Evolutionary conservation across 2,797 vertebrate species (phyloP).

Genomic region (Holocentrus rufus): DNA sequence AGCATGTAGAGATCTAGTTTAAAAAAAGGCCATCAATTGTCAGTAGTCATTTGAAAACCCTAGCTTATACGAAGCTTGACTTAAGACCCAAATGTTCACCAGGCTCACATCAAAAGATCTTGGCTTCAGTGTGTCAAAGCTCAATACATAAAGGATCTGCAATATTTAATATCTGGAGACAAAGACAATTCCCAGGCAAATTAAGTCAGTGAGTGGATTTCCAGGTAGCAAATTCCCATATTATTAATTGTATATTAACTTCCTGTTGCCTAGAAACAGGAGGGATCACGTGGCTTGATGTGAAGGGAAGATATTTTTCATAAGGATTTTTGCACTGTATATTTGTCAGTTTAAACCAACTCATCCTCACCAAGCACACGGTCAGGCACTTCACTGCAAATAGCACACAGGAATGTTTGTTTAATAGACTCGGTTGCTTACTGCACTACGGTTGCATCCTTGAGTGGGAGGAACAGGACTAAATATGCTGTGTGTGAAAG

Average conservation of each 20-base stretch:
- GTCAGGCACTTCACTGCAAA: constrained; percentile 71
- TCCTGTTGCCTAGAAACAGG: constrained; percentile 83
- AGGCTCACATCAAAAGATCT: constrained; percentile 27
- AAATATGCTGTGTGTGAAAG: constrained; percentile 79
- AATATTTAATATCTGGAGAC: constrained; percentile 67
- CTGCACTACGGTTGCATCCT: constrained; percentile 69
- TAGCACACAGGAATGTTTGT: constrained; percentile 76
- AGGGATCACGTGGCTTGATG: constrained; percentile 58
- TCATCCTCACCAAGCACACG: constrained; percentile 71
- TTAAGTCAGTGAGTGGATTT: constrained; percentile 73
- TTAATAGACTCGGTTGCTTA: constrained; percentile 77
- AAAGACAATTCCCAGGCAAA: constrained; percentile 69
- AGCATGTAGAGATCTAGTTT: constrained; percentile 25
- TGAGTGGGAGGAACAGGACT: constrained; percentile 76
- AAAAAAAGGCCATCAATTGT: constrained; percentile 29
- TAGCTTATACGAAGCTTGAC: constrained; percentile 31
- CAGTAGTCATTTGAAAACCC: constrained; percentile 26
- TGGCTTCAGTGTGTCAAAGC: constrained; percentile 54
- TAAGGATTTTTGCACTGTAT: constrained; percentile 67
- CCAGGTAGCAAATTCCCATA: constrained; percentile 76
- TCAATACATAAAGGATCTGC: constrained; percentile 42
- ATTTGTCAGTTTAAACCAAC: constrained; percentile 79
- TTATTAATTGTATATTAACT: constrained; percentile 84
- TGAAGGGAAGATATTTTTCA: constrained; percentile 66
- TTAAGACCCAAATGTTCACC: not conserved